Evolutionary conservation across 2,888 invertebrate genomes (phyloP).

Genomic region (Rotaria sp.): DNA sequence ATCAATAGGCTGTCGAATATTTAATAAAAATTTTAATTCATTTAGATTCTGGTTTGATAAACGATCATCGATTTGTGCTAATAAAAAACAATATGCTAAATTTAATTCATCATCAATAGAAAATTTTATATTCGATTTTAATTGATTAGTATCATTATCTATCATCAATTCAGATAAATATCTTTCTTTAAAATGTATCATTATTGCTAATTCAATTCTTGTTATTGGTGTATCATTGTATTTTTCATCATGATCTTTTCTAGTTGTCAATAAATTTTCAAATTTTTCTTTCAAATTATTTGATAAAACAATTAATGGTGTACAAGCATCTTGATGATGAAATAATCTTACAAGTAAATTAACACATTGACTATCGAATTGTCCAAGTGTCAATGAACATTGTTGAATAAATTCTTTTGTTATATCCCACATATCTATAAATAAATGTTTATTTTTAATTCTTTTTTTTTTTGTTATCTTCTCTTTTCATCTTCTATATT

Average conservation of each 20-base stretch:
- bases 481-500: background rate
- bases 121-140: background rate
- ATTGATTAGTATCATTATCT: background rate
- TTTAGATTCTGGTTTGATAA: background rate
- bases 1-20: background rate
- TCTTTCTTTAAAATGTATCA: background rate
- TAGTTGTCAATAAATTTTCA: background rate
- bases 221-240: background rate
- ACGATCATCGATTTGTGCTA: background rate
- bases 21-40: background rate
- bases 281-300: background rate
- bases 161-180: background rate
- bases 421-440: background rate
- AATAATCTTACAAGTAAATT: background rate
- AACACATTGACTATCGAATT: background rate
- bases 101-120: background rate
- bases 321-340: background rate
- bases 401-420: background rate
- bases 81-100: conserved; percentile 3
- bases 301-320: background rate
- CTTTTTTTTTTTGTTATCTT: background rate
- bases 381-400: background rate
- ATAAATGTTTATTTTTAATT: background rate
- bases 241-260: background rate
- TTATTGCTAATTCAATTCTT: background rate